A percentile compares a stretch with the other conserved stretches of the same genome.
These are phyloP conservation scores for Thunnus albacares DNA, from an alignment of 2,797 vertebrate species.

Conservation along the genomic window DNA sequence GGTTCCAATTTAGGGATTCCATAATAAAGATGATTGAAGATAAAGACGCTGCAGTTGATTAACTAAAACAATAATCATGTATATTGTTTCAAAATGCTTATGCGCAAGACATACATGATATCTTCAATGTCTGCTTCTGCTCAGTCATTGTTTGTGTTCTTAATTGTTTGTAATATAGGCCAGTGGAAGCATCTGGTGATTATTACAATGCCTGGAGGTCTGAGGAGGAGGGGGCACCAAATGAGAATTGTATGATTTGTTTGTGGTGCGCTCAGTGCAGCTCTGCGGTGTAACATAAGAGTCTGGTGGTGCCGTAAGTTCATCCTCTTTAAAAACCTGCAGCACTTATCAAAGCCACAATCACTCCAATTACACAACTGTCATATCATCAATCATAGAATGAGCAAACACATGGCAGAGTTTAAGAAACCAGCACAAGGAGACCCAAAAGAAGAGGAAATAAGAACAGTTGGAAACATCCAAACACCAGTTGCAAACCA, in stretches of 20 bases:
- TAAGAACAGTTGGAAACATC: constrained; percentile 1
- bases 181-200: constrained; percentile 77
- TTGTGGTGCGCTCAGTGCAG: constrained; percentile 44
- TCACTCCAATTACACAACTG: constrained; percentile 51
- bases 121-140: constrained; percentile 38
- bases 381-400: constrained; percentile 47
- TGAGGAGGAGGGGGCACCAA: constrained; percentile 47
- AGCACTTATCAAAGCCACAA: constrained; percentile 55
- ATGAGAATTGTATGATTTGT: constrained; percentile 62
- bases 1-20: constrained; percentile 60
- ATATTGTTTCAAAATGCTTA: constrained; percentile 32
- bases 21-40: constrained; percentile 59
- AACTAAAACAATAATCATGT: constrained; percentile 61
- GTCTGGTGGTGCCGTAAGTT: constrained; percentile 55
- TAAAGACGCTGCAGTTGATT: constrained; percentile 47
- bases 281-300: constrained; percentile 50
- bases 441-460: not conserved
- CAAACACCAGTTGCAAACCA: constrained; percentile 11
- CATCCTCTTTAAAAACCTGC: constrained; percentile 44
- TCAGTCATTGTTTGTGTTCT: constrained; percentile 63
- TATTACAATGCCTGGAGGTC: constrained; percentile 65
- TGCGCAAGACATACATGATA: constrained; percentile 3
- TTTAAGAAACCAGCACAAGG: constrained; percentile 20
- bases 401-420: constrained; percentile 41
- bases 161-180: constrained; percentile 66